These are phyloP conservation scores for Eristalis arbustorum DNA, from an alignment of 2,888 invertebrate species.

Conservation along the genomic window DNA sequence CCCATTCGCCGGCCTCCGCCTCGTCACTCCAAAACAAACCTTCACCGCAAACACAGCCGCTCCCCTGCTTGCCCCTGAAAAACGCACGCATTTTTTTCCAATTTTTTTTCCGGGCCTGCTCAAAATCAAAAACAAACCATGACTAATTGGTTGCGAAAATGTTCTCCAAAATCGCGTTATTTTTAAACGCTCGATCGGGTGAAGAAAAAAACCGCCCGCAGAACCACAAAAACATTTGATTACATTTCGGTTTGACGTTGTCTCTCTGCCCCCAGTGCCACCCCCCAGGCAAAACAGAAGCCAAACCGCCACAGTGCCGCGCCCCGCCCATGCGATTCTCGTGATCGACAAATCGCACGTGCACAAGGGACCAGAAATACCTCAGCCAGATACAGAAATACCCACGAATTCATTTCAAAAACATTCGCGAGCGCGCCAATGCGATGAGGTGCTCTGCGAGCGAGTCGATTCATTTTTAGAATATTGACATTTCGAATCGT, in stretches of 20 bases:
- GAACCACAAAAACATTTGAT: slow-evolving; percentile 2
- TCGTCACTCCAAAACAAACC: not conserved
- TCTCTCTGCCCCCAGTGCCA: not conserved
- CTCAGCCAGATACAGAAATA: not conserved
- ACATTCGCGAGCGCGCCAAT: not conserved
- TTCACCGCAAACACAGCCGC: not conserved
- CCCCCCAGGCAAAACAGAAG: not conserved
- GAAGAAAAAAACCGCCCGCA: not conserved
- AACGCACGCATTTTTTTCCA: too few relatives aligned
- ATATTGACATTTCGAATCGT: slow-evolving; percentile 43
- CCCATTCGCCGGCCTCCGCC: not conserved
- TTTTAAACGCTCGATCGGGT: not conserved
- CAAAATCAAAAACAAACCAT: not conserved
- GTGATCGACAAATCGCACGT: slow-evolving; percentile 29
- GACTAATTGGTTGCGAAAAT: not conserved
- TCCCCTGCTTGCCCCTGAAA: not conserved
- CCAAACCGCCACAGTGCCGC: not conserved
- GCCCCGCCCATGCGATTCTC: slow-evolving; percentile 33
- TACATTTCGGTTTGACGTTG: slow-evolving; percentile 1
- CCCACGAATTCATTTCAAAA: not conserved
- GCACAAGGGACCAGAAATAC: not conserved
- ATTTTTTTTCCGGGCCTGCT: not conserved
- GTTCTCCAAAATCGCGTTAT: not conserved
- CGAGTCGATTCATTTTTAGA: slow-evolving; percentile 21
- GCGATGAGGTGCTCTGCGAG: too few relatives aligned